Evolutionary conservation across 2,888 invertebrate genomes (phyloP), one percentile per base, ranked within the genome.

Genomic region (Rotaria macrura): DNA sequence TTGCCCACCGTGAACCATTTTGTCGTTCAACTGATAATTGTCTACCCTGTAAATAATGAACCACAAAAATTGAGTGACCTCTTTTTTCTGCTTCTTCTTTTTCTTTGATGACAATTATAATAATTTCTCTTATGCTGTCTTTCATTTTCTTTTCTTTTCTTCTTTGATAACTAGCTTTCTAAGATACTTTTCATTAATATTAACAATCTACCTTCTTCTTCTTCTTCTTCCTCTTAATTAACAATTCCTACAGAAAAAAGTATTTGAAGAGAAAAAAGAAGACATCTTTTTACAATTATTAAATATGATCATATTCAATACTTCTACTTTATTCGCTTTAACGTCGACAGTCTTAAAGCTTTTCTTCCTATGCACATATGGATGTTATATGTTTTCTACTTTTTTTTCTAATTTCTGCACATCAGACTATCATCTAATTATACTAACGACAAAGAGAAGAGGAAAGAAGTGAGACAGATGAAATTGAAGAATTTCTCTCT

Each of bases 21-120:
- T 40, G 25, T 43, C 43, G 79, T 43, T 79, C 79, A 23, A 79
- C n/a, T 40, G 79, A 43, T 79, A 79, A 79, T 79, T 79, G 79
- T 43, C 79, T 40, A 43, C 79, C 79, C 79, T 79, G 12, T 29
- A 65, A 65, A 65, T 34, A 65, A 34, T 29, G 14, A 20, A 65
- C 23, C 49, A 65, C 12, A 38, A 34, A 3, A 34, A 34, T 17
- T 38, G 20, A 34, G 34, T 65, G 34, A 34, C 34, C 38, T 65
- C 34, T 34, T 14, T 17, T 4, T 17, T 17, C 17, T 12, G 5
- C 43, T 49, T 49, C 49, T 49, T 49, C 49, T 49, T 65, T 7
- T 34, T 34, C 29, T 65, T 29, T 65, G 23, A 52, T 52, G 23
- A 23, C 23, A 52, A 52, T 52, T 23, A 52, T 52, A 23, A 52